A percentile compares a stretch with the other conserved stretches of the same genome.
Conservation (phyloP, 2,113 vertebrate species). For the Ictalurus punctatus region DNA sequence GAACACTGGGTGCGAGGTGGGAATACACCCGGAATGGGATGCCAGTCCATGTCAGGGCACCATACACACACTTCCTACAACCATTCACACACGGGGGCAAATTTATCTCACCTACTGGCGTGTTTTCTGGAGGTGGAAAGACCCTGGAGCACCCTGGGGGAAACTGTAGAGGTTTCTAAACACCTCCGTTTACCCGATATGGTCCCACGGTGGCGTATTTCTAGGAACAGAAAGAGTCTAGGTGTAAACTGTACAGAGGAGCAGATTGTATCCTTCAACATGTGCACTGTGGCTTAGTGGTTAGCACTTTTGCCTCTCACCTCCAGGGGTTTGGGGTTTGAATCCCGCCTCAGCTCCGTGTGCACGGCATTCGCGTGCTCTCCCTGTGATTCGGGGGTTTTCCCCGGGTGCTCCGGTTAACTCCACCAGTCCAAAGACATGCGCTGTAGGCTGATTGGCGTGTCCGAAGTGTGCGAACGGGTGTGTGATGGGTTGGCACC, state of each 20-base stretch:
- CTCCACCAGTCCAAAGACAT: too few relatives aligned
- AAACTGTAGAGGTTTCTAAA: background rate
- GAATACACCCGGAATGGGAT: background rate
- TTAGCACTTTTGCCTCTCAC: too few relatives aligned
- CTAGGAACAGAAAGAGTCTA: background rate
- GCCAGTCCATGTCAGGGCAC: background rate
- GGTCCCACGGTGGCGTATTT: background rate
- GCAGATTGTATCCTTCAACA: background rate
- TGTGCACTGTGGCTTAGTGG: too few relatives aligned
- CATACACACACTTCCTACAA: background rate
- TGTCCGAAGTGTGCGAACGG: too few relatives aligned
- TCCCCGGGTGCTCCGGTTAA: too few relatives aligned
- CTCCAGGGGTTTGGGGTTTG: too few relatives aligned
- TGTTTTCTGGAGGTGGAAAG: background rate
- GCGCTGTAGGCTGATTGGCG: too few relatives aligned
- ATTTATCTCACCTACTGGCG: background rate
- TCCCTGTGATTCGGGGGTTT: too few relatives aligned
- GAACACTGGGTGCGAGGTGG: background rate
- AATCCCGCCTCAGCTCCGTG: too few relatives aligned
- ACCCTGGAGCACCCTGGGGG: background rate
- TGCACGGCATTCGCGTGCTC: too few relatives aligned
- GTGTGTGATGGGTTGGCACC: too few relatives aligned
- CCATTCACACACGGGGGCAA: background rate
- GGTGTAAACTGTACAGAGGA: background rate
- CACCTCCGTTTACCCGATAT: background rate